Conservation (phyloP, 2,888 invertebrate genomes). For the Harpalus rubripes region DNA sequence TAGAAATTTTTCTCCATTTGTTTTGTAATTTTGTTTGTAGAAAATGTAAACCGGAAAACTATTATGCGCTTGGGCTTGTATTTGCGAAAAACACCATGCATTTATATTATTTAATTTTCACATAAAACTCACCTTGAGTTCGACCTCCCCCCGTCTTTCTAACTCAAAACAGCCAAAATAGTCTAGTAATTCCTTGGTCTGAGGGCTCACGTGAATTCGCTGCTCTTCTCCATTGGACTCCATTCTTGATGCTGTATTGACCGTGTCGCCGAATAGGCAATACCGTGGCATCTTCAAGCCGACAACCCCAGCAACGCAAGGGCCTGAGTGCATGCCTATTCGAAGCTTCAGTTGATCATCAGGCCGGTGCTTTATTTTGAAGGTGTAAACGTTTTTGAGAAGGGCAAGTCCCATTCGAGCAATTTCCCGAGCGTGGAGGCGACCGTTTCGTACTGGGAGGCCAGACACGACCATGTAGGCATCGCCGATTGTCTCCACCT, state of each 20-base stretch:
- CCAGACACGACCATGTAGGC: slow-evolving; percentile 98
- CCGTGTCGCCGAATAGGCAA: slow-evolving; percentile 95
- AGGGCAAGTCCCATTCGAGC: slow-evolving; percentile 94
- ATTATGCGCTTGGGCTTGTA: too few relatives aligned
- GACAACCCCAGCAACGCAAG: slow-evolving; percentile 94
- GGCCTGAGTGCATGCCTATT: slow-evolving; percentile 95
- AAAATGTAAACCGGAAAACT: too few relatives aligned
- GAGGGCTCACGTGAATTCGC: slow-evolving; percentile 94
- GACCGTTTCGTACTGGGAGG: slow-evolving; percentile 93
- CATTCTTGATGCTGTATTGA: slow-evolving; percentile 94
- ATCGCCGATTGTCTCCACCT: slow-evolving; percentile 87
- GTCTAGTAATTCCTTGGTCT: slow-evolving; percentile 91
- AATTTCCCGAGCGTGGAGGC: slow-evolving; percentile 94
- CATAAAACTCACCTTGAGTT: slow-evolving; percentile 87
- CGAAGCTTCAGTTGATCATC: slow-evolving; percentile 92
- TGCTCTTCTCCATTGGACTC: slow-evolving; percentile 94
- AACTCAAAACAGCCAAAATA: slow-evolving; percentile 90
- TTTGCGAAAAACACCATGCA: too few relatives aligned
- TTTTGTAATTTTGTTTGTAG: too few relatives aligned
- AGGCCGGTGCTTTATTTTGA: slow-evolving; percentile 94
- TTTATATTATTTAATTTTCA: neutral
- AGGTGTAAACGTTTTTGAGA: slow-evolving; percentile 90
- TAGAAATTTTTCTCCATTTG: too few relatives aligned
- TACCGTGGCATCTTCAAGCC: slow-evolving; percentile 97
- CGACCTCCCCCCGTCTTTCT: slow-evolving; percentile 91